phyloP scores from a whole-genome alignment of 1,140 invertebrate species.

The Drosophila seguyi region DNA sequence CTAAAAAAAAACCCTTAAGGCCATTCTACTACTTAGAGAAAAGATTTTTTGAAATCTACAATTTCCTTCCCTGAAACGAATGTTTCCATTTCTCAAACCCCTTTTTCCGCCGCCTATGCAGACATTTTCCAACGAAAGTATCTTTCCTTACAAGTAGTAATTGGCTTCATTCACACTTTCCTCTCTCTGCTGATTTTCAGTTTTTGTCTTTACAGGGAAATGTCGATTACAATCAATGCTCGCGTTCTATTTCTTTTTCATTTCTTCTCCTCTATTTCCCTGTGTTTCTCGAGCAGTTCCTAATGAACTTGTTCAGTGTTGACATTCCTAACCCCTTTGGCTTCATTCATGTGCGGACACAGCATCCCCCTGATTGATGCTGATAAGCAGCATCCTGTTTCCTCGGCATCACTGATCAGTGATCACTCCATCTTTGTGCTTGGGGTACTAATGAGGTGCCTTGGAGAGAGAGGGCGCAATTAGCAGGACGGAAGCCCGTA shows the following conservation, averaged over 20 bases:
- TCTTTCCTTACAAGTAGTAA: constrained; percentile 45
- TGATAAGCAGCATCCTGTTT: constrained; percentile 83
- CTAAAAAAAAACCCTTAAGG: too few relatives aligned
- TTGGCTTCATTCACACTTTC: constrained; percentile 77
- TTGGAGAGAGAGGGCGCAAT: constrained; percentile 46
- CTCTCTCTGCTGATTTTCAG: constrained; percentile 16
- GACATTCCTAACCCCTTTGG: constrained; percentile 32
- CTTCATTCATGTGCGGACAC: constrained; percentile 54
- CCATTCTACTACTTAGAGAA: too few relatives aligned
- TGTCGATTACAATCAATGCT: constrained; percentile 71
- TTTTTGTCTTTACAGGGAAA: constrained; percentile 50
- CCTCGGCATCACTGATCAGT: constrained; percentile 37
- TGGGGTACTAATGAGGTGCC: constrained; percentile 58
- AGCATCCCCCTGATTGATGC: constrained; percentile 58
- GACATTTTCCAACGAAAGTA: constrained; percentile 55
- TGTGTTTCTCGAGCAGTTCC: constrained; percentile 18
- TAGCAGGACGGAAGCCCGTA: constrained; percentile 63
- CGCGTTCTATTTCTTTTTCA: background rate
- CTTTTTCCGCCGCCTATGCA: background rate
- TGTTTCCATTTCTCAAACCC: background rate
- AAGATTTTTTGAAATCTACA: too few relatives aligned
- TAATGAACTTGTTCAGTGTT: constrained; percentile 73
- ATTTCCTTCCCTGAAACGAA: too few relatives aligned
- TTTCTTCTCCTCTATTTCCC: background rate
- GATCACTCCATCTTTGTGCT: constrained; percentile 19